These are phyloP conservation scores for Nebria salina DNA, from an alignment of 2,888 invertebrate species.

Conservation along the genomic window DNA sequence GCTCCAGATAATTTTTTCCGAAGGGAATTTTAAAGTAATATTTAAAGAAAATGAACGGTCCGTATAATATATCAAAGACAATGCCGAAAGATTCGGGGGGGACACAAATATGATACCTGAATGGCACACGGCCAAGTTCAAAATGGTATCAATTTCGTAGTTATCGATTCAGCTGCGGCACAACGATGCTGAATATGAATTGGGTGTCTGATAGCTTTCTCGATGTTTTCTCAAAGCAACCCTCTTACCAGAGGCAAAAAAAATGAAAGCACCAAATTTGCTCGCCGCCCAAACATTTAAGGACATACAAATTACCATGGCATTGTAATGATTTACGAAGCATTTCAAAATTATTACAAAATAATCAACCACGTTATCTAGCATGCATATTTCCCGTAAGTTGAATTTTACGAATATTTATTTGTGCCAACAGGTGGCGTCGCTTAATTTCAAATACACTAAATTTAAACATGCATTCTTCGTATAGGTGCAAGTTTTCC, in stretches of 20 bases:
- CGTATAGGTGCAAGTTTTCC: neutral
- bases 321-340: neutral
- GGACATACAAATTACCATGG: neutral
- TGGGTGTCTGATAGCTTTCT: slow-evolving; percentile 23
- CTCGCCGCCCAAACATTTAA: slow-evolving; percentile 4
- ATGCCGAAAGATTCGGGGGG: neutral
- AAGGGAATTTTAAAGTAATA: neutral
- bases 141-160: slow-evolving; percentile 32
- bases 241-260: neutral
- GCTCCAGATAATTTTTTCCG: neutral
- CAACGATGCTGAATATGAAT: slow-evolving; percentile 31
- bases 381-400: slow-evolving; percentile 31
- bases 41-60: neutral
- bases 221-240: slow-evolving; percentile 21
- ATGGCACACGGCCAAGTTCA: slow-evolving; percentile 20
- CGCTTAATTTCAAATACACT: slow-evolving; percentile 18
- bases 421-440: slow-evolving; percentile 32
- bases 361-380: slow-evolving; percentile 11
- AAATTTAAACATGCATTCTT: slow-evolving; percentile 1
- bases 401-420: slow-evolving; percentile 32
- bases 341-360: neutral
- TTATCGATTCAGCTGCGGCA: slow-evolving; percentile 29
- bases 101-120: slow-evolving; percentile 20
- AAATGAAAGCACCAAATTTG: slow-evolving; percentile 21
- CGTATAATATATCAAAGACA: neutral